Base-by-base conservation (phyloP, 2,797 vertebrate genomes). In the Galagoides demidoff region DNA sequence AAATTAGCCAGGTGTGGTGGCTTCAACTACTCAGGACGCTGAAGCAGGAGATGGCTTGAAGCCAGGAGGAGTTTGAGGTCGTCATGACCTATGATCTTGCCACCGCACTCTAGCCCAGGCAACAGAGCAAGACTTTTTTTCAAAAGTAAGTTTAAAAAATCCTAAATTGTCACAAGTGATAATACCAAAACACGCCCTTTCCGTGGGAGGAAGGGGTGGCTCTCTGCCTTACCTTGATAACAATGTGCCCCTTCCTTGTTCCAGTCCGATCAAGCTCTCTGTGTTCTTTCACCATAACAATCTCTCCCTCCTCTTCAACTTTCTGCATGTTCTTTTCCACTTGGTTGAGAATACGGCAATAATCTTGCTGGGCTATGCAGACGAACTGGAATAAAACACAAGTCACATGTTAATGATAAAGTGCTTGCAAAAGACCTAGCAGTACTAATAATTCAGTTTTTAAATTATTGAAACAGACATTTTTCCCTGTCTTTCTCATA, bases 301-400 rank as follows among this genome's bases (percentile, higher is more conserved):
- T 99, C 98, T 99, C 99, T 0, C 99, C 99, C 98, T 99, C 99
- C 96, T 99, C 99, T 97, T 99, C 99, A 2, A 99, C 99, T 97
- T 99, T 99, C 98, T 99, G 99, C 99, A 99, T 99, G 98, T 99
- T 99, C 98, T 99, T 99, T 98, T 99, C 99, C 93, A 99, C 99
- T 98, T 99, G 99, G 98, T 99, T 99, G 95, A 99, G 99, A 98
- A 99, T 99, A 98, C 99, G 99, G 98, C 99, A 99, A 97, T 99
- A 99, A 98, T 99, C 99, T 97, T 99, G 99, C 98, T 99, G 99
- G 57, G 99, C 99, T 98, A 99, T 99, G 97, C 99, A 99, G 96
- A 99, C 99, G 98, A 99, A 99, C 99, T 99, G 96, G 84, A 96
- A 97, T 96, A 95, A 98, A 98, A 94, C 63, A 66, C 68, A 2